Evolutionary conservation across 2,888 invertebrate genomes (phyloP).

Genomic region (Pristionchus entomophagus): DNA sequence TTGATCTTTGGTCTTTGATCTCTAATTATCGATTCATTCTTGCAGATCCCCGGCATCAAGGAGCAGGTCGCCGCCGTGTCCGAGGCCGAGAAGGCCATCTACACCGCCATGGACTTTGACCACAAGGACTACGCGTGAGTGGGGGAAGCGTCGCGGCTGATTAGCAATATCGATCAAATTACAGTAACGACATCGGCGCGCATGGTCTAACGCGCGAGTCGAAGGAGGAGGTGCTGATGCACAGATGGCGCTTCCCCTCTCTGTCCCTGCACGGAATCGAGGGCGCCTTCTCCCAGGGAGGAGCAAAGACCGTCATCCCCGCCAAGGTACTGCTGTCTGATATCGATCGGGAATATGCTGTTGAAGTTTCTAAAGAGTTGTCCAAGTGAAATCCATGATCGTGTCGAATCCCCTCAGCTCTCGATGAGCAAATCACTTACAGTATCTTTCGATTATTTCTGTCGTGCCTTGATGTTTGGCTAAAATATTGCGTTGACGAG

Average conservation of each 20-base stretch:
- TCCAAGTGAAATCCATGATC: too few species aligned
- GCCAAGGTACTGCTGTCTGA: conserved; percentile 54
- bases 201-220: conserved; percentile 83
- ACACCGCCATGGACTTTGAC: conserved; percentile 89
- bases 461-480: too few species aligned
- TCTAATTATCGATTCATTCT: neutral
- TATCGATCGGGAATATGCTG: neutral
- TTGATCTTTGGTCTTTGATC: neutral
- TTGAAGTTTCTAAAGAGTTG: neutral
- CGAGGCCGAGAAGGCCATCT: conserved; percentile 80
- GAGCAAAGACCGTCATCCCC: conserved; percentile 85
- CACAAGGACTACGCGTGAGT: conserved; percentile 76
- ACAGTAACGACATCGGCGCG: conserved; percentile 84
- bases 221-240: conserved; percentile 87
- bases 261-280: conserved; percentile 96
- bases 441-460: too few species aligned
- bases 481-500: too few species aligned
- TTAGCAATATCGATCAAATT: conserved; percentile 75
- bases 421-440: too few species aligned
- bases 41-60: conserved; percentile 82
- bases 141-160: too few species aligned
- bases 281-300: conserved; percentile 92
- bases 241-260: conserved; percentile 94
- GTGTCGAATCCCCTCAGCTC: too few species aligned
- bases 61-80: conserved; percentile 85